A percentile compares a stretch with the other conserved stretches of the same genome.
Conservation (phyloP, 2,113 vertebrate genomes). For the Sisor rabdophorus region DNA sequence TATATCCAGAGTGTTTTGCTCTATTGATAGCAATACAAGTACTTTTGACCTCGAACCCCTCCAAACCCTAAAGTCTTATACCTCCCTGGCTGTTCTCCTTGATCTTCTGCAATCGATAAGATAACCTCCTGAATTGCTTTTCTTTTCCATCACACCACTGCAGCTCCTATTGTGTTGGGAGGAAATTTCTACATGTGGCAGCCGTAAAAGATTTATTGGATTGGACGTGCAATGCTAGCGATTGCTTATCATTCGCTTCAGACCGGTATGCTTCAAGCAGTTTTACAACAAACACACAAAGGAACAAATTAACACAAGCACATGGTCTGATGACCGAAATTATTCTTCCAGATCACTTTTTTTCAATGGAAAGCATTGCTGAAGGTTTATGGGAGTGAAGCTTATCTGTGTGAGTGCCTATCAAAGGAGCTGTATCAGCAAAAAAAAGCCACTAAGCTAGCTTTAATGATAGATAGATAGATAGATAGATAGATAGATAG, state of each 20-base stretch:
- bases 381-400: constrained; percentile 12
- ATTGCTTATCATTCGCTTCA: constrained; percentile 34
- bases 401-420: constrained; percentile 18
- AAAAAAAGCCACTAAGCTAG: constrained; percentile 25
- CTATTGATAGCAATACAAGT: too few species aligned
- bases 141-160: constrained; percentile 22
- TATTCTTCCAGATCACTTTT: neutral
- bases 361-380: neutral
- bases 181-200: constrained; percentile 8
- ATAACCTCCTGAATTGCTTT: constrained; percentile 42
- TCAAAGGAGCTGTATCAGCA: constrained; percentile 45
- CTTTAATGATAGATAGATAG: neutral
- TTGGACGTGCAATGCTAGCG: constrained; percentile 7
- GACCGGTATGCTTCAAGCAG: neutral
- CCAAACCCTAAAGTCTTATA: neutral
- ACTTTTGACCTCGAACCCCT: neutral
- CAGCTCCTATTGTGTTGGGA: constrained; percentile 14
- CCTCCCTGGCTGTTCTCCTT: constrained; percentile 24
- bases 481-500: constrained; percentile 9
- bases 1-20: too few species aligned
- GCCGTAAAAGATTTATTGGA: neutral
- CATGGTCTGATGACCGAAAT: neutral
- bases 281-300: neutral
- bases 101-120: constrained; percentile 38
- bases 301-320: neutral